Evolutionary conservation across 2,888 invertebrate genomes (phyloP), one percentile per base, ranked within the genome.

Genomic region (Atrina japonica): DNA sequence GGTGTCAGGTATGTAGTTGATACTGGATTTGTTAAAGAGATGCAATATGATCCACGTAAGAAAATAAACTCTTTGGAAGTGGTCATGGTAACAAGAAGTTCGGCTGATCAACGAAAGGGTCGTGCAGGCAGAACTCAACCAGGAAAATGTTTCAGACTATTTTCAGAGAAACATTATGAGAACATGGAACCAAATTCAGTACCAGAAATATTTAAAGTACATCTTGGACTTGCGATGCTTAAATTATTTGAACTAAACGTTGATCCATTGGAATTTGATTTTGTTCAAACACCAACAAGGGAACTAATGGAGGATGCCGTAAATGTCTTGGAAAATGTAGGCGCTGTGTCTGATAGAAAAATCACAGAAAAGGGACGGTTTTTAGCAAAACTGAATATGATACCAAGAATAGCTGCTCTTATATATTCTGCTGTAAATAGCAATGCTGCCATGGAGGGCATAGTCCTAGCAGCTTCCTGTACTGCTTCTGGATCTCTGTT

Each of bases 1-100:
- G 90, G 90, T 6, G 86, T 91, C 16, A 86, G 83, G 55, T 90
- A 87, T 79, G 91, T 91, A 3, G 77, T 91, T 14, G 91, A 91
- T 74, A 86, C 88, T 27, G 91, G 91, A 0, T 67, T 88, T 30
- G 87, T 82, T 3, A 91, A 91, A 66, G 89, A 90, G 75, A 87
- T 83, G 72, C 74, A 77, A 9, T 91, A 82, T 78, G 89, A 91
- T 70, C 76, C 88, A 3, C 76, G 70, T 41, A 84, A 77, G 60
- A 88, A 86, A 66, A 84, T 88, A 45, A 87, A 77, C 67, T 74
- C 82, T 3, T 74, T 91, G 25, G 76, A 77, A 43, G 77, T 89
- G 3, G 73, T 71, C 16, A 72, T 80, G 55, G 82, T 88, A 3
- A 88, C 86, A 59, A 82, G 85, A 72, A 89, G 89, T 58, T 89